Evolutionary conservation across 2,888 invertebrate genomes (phyloP).

Genomic region (Acanthosepion pharaonis): DNA sequence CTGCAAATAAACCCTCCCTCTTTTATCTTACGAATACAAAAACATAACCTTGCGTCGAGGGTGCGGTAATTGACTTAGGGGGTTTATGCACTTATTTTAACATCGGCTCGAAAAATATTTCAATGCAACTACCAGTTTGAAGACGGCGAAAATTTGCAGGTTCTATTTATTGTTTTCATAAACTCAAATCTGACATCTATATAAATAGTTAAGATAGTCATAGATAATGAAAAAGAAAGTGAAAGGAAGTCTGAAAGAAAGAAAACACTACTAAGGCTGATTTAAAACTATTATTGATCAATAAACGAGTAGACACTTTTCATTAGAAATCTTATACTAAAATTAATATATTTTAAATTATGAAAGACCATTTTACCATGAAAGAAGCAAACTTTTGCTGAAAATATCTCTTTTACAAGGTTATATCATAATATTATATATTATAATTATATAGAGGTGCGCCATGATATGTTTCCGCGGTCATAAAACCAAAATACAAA

Average conservation of each 20-base stretch:
- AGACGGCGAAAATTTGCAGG: background rate
- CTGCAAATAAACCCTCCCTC: background rate
- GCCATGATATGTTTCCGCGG: too few relatives aligned
- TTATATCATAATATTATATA: too few relatives aligned
- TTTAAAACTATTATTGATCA: background rate
- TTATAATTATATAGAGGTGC: too few relatives aligned
- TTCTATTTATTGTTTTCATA: background rate
- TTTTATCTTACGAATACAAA: background rate
- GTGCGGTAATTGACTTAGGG: background rate
- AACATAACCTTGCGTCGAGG: background rate
- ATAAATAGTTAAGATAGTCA: background rate
- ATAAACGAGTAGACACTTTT: background rate
- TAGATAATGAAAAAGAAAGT: background rate
- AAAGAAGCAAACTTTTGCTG: too few relatives aligned
- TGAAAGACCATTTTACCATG: too few relatives aligned
- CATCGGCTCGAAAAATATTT: background rate
- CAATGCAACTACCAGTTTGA: background rate
- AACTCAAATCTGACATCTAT: background rate
- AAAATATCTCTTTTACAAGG: too few relatives aligned
- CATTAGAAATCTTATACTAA: background rate
- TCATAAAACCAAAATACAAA: too few relatives aligned
- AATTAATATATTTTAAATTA: too few relatives aligned
- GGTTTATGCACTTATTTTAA: background rate
- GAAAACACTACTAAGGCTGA: background rate
- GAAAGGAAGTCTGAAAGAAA: background rate